Percentiles rank a stretch among this genome's conserved stretches.
Conservation (phyloP, 2,797 vertebrate genomes). For the Enteromius anoplus region DNA sequence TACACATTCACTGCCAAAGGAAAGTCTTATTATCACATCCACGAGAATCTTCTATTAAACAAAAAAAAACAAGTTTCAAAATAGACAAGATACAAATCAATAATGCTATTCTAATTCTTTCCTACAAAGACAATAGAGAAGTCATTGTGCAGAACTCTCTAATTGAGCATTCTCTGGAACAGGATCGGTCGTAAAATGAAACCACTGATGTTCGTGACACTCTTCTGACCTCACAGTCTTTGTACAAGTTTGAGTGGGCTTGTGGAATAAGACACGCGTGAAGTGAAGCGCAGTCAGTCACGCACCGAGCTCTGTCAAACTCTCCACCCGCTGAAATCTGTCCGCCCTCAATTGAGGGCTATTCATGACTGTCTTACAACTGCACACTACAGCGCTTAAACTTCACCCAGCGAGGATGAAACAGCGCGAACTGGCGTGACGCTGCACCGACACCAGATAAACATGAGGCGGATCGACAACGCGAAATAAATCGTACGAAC, state of each 20-base stretch:
- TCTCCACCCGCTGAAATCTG: conserved; percentile 9
- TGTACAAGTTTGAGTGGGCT: not conserved
- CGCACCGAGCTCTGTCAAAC: conserved; percentile 20
- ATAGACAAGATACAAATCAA: not conserved
- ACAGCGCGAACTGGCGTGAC: not conserved
- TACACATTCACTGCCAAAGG: not conserved
- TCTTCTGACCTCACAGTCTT: not conserved
- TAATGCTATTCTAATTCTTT: not conserved
- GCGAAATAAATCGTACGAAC: conserved; percentile 65
- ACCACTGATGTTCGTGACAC: not conserved
- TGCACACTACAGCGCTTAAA: conserved; percentile 18
- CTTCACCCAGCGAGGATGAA: conserved; percentile 20
- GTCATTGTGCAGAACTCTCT: not conserved
- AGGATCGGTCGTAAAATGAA: not conserved
- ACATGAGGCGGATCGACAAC: not conserved
- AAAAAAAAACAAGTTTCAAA: not conserved
- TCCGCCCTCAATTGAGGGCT: conserved; percentile 22
- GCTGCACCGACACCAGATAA: not conserved
- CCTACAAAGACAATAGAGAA: not conserved
- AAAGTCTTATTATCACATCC: not conserved
- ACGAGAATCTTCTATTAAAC: not conserved
- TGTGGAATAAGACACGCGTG: not conserved
- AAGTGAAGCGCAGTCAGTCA: conserved; percentile 9
- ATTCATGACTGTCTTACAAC: conserved; percentile 34
- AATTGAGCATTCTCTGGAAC: not conserved